Base-by-base conservation (phyloP, 1,140 invertebrate genomes). In the Whitmania pigra region DNA sequence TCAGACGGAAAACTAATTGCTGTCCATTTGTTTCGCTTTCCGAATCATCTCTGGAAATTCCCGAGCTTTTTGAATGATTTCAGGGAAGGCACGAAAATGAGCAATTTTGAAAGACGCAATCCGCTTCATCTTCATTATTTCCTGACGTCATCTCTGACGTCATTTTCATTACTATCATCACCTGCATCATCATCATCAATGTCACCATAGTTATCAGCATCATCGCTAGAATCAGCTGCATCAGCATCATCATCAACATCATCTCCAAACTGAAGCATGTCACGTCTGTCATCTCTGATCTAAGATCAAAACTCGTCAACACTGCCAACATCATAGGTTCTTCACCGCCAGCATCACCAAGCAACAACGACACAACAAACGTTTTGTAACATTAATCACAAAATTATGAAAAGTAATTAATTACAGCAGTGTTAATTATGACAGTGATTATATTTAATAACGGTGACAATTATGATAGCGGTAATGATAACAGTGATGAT, bases 1-100 rank as follows among this genome's bases (percentile, higher is more conserved):
- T 71, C 25, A 40, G 25, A 69, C 25, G 53, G 31, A 29, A 69
- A 53, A 69, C 20, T 43, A 43, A 25, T 43, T 69, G 43, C 49
- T 18, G 27, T 43, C 31, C 29, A 36, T 53, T 53, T 27, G 25
- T 55, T 31, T 29, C 53, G 53, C 53, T 55, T 71, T 27, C 43
- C 43, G 43, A 49, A 49, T 49, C 43, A 49, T 49, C 43, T 49
- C 43, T 49, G 43, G 43, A 49, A 49, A 49, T 49, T 49, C 43
- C 43, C 3, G 43, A 17, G 43, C 43, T 49, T 49, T 49, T 49
- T 49, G 43, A 49, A 49, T 49, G 43, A 49, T 49, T 49, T 49
- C 43, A 49, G 43, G 13, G 43, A 17, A 49, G 43, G 43, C 43
- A 49, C 43, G 43, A 49, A 49, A 49, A 49, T 49, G 43, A 49